Evolutionary conservation across 2,888 invertebrate species (phyloP).

Genomic region (Drosophila parthenogenetica): DNA sequence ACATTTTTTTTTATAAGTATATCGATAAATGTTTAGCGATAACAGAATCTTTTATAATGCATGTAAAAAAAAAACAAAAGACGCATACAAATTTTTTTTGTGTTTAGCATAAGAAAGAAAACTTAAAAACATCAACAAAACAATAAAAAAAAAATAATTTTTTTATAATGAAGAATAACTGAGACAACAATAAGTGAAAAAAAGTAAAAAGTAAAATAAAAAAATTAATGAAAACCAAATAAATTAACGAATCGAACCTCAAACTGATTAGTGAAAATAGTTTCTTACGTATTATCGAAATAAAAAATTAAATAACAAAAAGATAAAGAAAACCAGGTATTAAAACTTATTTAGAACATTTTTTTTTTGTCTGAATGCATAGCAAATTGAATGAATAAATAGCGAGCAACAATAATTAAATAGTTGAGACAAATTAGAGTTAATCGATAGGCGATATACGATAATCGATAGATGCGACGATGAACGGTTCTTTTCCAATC

Average conservation of each 20-base stretch:
- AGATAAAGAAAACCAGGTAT: constrained; percentile 34
- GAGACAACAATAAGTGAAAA: constrained; percentile 6
- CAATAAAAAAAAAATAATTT: constrained; percentile 23
- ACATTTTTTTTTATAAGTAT: constrained; percentile 57
- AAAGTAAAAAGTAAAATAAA: constrained; percentile 25
- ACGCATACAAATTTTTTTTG: constrained; percentile 71
- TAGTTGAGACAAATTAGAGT: constrained; percentile 23
- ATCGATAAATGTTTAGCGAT: constrained; percentile 52
- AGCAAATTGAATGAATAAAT: constrained; percentile 43
- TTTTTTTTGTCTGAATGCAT: constrained; percentile 52
- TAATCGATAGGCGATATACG: constrained; percentile 7
- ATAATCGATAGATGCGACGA: constrained; percentile 2
- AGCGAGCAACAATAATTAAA: constrained; percentile 22
- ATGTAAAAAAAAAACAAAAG: constrained; percentile 37
- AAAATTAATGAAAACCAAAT: constrained; percentile 37
- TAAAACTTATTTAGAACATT: constrained; percentile 8
- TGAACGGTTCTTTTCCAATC: constrained; percentile 18
- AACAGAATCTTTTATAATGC: constrained; percentile 56
- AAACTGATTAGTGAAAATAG: constrained; percentile 63
- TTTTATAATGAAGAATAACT: constrained; percentile 55
- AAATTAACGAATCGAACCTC: constrained; percentile 60
- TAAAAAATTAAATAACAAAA: too few species aligned
- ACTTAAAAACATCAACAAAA: background rate
- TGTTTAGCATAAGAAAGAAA: constrained; percentile 66
- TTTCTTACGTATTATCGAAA: constrained; percentile 49